These are phyloP conservation scores for Dichetophora obliterata DNA, from an alignment of 2,888 invertebrate genomes.

Conservation along the genomic window DNA sequence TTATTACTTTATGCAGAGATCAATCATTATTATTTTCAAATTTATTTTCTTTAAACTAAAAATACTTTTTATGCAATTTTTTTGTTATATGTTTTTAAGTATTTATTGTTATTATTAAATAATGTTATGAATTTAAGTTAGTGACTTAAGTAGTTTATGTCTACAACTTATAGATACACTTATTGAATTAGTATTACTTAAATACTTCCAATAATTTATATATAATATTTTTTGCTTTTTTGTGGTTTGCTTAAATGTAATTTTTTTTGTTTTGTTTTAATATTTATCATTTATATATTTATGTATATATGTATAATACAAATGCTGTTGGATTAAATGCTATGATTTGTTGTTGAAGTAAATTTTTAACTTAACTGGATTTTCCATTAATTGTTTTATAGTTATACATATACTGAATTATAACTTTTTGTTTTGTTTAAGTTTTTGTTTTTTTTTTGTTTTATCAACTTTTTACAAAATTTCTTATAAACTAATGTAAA, in stretches of 20 bases:
- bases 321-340: slow-evolving; percentile 42
- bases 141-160: slow-evolving; percentile 19
- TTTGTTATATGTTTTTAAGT: slow-evolving; percentile 34
- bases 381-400: slow-evolving; percentile 7
- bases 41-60: slow-evolving; percentile 19
- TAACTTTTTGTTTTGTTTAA: neutral
- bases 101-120: slow-evolving; percentile 25
- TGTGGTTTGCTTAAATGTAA: slow-evolving; percentile 1
- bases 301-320: slow-evolving; percentile 30
- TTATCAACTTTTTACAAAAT: slow-evolving; percentile 19
- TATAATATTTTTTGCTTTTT: slow-evolving; percentile 3
- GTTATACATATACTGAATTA: neutral
- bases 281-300: slow-evolving; percentile 12
- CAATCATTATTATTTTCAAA: slow-evolving; percentile 10
- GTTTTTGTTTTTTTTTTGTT: slow-evolving; percentile 17
- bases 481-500: slow-evolving; percentile 12
- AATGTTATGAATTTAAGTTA: slow-evolving; percentile 35
- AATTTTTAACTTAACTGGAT: slow-evolving; percentile 22
- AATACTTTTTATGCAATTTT: slow-evolving; percentile 31
- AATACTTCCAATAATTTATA: slow-evolving; percentile 24
- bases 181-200: slow-evolving; percentile 29
- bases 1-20: slow-evolving; percentile 52
- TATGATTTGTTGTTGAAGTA: slow-evolving; percentile 40
- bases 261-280: neutral
- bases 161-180: slow-evolving; percentile 26